Evolutionary conservation across 53 echinoderm and acorn worm species (phyloP).

Genomic region (Arbacia lixula): DNA sequence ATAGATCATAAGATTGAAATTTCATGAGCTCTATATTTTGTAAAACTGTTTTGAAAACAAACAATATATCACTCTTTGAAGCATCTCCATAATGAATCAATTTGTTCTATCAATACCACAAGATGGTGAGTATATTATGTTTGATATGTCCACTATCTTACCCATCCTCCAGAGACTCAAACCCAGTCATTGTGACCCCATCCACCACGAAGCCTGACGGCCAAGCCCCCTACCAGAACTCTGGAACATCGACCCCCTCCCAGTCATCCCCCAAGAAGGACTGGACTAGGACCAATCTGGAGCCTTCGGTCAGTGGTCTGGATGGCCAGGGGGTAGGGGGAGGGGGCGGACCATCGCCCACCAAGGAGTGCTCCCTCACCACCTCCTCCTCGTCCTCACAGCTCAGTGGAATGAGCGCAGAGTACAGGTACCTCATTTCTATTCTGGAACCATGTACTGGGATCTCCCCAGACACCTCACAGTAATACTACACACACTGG

Average conservation of each 20-base stretch:
- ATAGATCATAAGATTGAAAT: no score
- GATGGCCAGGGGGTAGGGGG: background rate
- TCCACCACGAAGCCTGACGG: background rate
- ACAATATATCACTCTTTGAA: no score
- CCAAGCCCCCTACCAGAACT: constrained; percentile 6
- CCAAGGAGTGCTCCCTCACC: constrained; percentile 30
- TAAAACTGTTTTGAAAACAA: no score
- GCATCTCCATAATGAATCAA: no score
- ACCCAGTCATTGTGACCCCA: background rate
- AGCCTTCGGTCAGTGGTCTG: constrained; percentile 23
- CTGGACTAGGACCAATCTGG: constrained; percentile 13
- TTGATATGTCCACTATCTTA: background rate
- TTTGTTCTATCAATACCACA: no score
- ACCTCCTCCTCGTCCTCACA: constrained; percentile 44
- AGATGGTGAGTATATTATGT: background rate
- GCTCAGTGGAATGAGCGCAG: constrained; percentile 33
- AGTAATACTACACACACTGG: no score
- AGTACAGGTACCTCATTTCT: no score
- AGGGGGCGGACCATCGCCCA: background rate
- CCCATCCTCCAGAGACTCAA: background rate
- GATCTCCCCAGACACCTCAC: no score
- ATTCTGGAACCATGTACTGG: no score
- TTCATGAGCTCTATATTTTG: no score
- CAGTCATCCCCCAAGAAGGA: constrained; percentile 30
- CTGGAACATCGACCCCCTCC: constrained; percentile 16